Evolutionary conservation across 2,888 invertebrate species (phyloP).

Genomic region (Ectobius pallidus): DNA sequence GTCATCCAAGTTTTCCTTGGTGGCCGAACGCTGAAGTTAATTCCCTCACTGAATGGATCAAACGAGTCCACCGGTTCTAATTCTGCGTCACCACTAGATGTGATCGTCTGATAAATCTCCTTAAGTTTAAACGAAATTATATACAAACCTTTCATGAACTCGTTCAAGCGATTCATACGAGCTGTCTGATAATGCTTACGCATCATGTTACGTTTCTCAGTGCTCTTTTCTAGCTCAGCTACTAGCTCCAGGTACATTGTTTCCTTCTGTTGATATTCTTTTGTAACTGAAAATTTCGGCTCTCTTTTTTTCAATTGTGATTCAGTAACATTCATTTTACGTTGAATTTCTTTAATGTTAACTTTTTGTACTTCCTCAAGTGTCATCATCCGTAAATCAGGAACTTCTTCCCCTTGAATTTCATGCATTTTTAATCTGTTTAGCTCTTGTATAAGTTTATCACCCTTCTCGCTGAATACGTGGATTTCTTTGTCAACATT

Average conservation of each 20-base stretch:
- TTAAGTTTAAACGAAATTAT: conserved; percentile 91
- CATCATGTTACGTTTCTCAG: conserved; percentile 76
- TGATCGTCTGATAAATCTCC: conserved; percentile 98
- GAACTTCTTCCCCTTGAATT: conserved; percentile 60
- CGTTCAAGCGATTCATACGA: conserved; percentile 72
- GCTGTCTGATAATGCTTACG: conserved; percentile 71
- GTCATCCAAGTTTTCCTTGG: conserved; percentile 99
- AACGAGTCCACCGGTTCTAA: conserved; percentile 92
- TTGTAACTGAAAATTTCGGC: conserved; percentile 76
- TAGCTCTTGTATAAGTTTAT: conserved; percentile 63
- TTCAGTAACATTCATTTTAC: conserved; percentile 63
- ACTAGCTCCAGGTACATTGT: conserved; percentile 75
- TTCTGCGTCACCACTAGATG: conserved; percentile 96
- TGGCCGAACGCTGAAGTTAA: conserved; percentile 95
- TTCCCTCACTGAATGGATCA: conserved; percentile 96
- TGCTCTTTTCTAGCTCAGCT: conserved; percentile 81
- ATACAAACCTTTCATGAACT: conserved; percentile 86
- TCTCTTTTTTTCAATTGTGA: conserved; percentile 67
- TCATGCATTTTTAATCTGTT: conserved; percentile 65
- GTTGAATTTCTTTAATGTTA: conserved; percentile 64
- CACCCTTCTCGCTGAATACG: conserved; percentile 62
- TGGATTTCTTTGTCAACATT: conserved; percentile 63
- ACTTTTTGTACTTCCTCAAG: conserved; percentile 69
- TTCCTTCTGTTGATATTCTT: conserved; percentile 68
- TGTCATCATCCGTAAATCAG: conserved; percentile 61